Conservation (phyloP, 2,888 invertebrate species). For the Halictus quadricinctus region DNA sequence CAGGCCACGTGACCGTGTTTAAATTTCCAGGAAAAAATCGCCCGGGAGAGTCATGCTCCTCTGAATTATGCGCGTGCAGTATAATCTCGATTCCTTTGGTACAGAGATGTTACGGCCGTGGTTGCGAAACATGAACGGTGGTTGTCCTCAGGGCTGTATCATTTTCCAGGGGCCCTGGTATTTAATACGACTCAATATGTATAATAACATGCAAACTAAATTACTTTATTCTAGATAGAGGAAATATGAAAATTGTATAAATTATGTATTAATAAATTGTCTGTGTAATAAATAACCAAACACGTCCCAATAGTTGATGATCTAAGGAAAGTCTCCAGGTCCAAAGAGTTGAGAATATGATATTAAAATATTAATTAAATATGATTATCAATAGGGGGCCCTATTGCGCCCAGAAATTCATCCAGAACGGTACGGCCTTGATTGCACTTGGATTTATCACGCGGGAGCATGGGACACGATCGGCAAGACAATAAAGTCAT, state of each 20-base stretch:
- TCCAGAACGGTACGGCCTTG: neutral
- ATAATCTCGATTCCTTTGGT: slow-evolving; percentile 2
- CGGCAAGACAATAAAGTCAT: slow-evolving; percentile 27
- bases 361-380: neutral
- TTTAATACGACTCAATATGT: neutral
- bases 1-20: slow-evolving; percentile 31
- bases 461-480: slow-evolving; percentile 9
- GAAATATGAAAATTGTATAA: neutral
- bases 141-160: neutral
- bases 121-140: slow-evolving; percentile 2
- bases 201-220: neutral
- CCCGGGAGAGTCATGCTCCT: neutral
- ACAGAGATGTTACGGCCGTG: neutral
- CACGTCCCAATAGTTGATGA: too few relatives aligned
- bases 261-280: neutral
- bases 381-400: neutral
- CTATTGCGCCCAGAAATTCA: neutral
- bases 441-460: slow-evolving; percentile 1
- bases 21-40: neutral
- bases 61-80: neutral
- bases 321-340: neutral
- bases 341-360: neutral
- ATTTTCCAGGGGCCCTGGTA: neutral
- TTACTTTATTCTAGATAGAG: neutral
- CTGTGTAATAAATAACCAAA: neutral